Conservation (phyloP, 2,113 vertebrate species). For the Mastomys natalensis region DNA sequence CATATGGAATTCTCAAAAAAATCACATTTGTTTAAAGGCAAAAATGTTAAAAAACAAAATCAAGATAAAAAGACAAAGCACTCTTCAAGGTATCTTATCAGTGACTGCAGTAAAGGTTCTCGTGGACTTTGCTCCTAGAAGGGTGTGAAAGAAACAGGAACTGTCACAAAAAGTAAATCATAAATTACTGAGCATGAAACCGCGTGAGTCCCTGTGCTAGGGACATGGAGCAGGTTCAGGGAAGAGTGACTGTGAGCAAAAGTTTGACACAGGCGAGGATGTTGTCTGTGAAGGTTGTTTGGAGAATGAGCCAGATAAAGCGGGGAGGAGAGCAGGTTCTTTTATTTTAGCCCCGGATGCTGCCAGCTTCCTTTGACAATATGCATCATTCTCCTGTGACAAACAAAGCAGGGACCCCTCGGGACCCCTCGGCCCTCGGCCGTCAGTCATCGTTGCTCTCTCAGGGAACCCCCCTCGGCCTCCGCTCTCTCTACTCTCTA, state of each 20-base stretch:
- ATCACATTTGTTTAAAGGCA: not conserved
- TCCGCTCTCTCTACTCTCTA: too few species aligned
- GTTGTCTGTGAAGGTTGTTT: not conserved
- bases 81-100: not conserved
- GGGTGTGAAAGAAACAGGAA: not conserved
- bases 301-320: not conserved
- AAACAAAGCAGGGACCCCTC: not conserved
- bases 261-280: not conserved
- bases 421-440: too few species aligned
- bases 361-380: not conserved
- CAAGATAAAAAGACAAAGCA: not conserved
- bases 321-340: not conserved
- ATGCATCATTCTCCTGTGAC: not conserved
- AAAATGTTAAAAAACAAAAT: not conserved
- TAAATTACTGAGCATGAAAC: not conserved
- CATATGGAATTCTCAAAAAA: not conserved
- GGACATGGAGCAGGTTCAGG: not conserved
- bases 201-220: not conserved
- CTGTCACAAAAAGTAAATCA: not conserved
- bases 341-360: not conserved
- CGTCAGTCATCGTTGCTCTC: too few species aligned
- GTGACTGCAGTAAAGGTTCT: not conserved
- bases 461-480: too few species aligned
- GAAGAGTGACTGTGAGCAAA: too few species aligned
- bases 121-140: not conserved